Evolutionary conservation across 2,797 vertebrate genomes (phyloP).

Genomic region (Limnodromus scolopaceus): DNA sequence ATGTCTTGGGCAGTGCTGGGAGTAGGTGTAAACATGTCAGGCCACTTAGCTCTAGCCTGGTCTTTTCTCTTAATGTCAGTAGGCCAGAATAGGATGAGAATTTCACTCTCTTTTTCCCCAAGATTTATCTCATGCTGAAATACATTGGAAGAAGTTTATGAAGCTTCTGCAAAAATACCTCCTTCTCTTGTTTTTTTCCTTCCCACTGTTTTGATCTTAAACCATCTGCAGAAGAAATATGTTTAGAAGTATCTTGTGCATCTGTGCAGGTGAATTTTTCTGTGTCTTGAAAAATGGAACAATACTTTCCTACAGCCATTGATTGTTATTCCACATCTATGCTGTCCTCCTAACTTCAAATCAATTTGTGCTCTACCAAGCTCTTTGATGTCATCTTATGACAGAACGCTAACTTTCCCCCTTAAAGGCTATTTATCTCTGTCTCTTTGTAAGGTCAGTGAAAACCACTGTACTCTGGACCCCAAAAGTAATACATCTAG

Average conservation of each 20-base stretch:
- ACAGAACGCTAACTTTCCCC: constrained; percentile 51
- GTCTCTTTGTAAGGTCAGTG: constrained; percentile 59
- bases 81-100: neutral
- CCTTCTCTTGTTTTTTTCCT: neutral
- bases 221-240: neutral
- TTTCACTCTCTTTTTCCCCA: neutral
- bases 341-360: constrained; percentile 56
- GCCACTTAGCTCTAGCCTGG: neutral
- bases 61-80: neutral
- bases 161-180: neutral
- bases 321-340: constrained; percentile 36
- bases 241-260: neutral
- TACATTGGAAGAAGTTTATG: neutral
- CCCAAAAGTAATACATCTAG: constrained; percentile 28
- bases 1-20: neutral
- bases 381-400: constrained; percentile 36
- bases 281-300: constrained; percentile 51
- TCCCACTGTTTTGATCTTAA: neutral
- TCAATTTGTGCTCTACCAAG: constrained; percentile 62
- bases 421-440: constrained; percentile 50
- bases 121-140: neutral
- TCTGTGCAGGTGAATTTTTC: neutral
- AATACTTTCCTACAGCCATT: constrained; percentile 44
- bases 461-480: constrained; percentile 29
- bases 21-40: neutral